Conservation (phyloP, 2,888 invertebrate species). For the Xestia ashworthii region DNA sequence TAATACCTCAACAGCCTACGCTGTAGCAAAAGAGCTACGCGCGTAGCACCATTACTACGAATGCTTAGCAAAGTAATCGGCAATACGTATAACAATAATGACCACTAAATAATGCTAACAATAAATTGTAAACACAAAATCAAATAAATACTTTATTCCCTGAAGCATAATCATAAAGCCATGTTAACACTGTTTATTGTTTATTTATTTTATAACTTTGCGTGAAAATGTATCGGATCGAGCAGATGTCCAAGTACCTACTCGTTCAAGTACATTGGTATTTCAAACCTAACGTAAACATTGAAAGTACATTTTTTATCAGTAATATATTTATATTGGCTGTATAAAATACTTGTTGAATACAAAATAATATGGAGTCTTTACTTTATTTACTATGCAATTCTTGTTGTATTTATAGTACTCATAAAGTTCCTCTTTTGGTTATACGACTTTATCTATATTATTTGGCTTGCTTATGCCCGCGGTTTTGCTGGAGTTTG, state of each 20-base stretch:
- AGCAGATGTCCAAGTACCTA: conserved; percentile 12
- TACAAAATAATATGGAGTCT: conserved; percentile 29
- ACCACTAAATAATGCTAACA: neutral
- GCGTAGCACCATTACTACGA: conserved; percentile 23
- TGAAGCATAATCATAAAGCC: conserved; percentile 4
- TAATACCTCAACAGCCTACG: neutral
- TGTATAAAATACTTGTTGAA: conserved; percentile 37
- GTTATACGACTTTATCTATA: neutral
- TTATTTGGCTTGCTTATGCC: too few species aligned
- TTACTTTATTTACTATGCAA: conserved; percentile 23
- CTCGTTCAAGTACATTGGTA: neutral
- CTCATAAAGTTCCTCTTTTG: conserved; percentile 11
- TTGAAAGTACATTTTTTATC: conserved; percentile 5
- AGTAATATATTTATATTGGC: conserved; percentile 12
- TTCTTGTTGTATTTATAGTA: conserved; percentile 24
- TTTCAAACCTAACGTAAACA: conserved; percentile 31
- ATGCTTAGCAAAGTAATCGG: neutral
- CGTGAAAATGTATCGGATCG: conserved; percentile 20
- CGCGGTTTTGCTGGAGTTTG: too few species aligned
- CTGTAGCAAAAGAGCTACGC: conserved; percentile 16
- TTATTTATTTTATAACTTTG: conserved; percentile 18
- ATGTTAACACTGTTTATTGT: conserved; percentile 31
- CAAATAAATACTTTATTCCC: neutral
- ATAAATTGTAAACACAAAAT: neutral
- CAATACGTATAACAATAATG: neutral